A percentile compares a stretch with the other conserved stretches of the same genome.
These are phyloP conservation scores for Rhabdornis inornatus DNA, from an alignment of 2,113 vertebrate genomes.

Conservation along the genomic window DNA sequence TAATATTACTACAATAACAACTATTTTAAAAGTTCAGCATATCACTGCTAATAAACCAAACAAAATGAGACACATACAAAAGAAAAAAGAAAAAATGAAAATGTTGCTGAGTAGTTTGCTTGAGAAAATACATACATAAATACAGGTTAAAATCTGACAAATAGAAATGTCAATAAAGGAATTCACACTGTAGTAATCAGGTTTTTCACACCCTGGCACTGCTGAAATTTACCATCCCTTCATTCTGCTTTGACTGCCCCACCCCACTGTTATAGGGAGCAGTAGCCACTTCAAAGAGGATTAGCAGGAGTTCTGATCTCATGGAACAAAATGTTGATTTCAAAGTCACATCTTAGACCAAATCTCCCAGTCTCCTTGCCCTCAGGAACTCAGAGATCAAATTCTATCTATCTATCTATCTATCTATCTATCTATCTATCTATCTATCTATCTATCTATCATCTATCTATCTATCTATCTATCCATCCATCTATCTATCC, in stretches of 20 bases:
- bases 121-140: background rate
- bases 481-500: background rate
- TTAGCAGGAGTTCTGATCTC: background rate
- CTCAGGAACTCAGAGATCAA: background rate
- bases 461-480: too few species aligned
- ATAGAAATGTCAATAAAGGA: background rate
- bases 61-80: background rate
- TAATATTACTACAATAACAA: background rate
- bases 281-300: background rate
- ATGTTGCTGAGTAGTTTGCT: background rate
- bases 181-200: background rate
- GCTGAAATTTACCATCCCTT: background rate
- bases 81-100: background rate
- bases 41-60: background rate
- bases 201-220: background rate
- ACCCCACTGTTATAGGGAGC: accelerated
- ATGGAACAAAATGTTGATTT: background rate
- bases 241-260: accelerated
- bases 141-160: background rate
- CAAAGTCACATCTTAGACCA: background rate
- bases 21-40: background rate
- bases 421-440: background rate
- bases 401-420: background rate
- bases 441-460: background rate
- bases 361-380: background rate